phyloP scores from a whole-genome alignment of 2,888 invertebrate species.

The Punctoribates punctum region DNA sequence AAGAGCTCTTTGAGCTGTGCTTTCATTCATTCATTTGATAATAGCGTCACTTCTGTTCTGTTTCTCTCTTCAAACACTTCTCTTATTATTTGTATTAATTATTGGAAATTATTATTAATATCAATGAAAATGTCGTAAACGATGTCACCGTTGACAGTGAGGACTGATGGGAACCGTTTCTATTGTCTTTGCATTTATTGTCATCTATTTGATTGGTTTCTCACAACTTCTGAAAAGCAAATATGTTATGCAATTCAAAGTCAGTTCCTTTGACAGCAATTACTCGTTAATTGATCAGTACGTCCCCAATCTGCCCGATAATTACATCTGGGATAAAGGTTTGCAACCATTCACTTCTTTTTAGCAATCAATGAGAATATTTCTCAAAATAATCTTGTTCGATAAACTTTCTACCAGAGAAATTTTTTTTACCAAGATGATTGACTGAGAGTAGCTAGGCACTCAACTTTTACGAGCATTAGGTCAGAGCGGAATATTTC shows the following conservation, averaged over 20 bases:
- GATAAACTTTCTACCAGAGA: too few relatives aligned
- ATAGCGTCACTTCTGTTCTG: not conserved
- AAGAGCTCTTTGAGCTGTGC: not conserved
- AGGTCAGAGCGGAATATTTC: too few relatives aligned
- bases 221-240: not conserved
- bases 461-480: too few relatives aligned
- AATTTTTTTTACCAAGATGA: too few relatives aligned
- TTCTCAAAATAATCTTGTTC: too few relatives aligned
- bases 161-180: slow-evolving; percentile 11
- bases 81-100: not conserved
- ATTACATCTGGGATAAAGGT: slow-evolving; percentile 12
- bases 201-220: not conserved
- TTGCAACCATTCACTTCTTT: not conserved
- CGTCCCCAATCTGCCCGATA: not conserved
- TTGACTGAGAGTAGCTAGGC: too few relatives aligned
- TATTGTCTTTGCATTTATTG: not conserved
- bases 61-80: not conserved
- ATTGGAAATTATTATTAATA: not conserved
- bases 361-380: not conserved
- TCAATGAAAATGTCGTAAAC: slow-evolving; percentile 7
- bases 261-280: slow-evolving; percentile 9
- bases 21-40: not conserved
- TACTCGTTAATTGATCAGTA: slow-evolving; percentile 6
- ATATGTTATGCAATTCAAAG: not conserved
- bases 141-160: not conserved